These are phyloP conservation scores for Tromatobia lineatoria DNA, from an alignment of 2,888 invertebrate species.

Conservation along the genomic window DNA sequence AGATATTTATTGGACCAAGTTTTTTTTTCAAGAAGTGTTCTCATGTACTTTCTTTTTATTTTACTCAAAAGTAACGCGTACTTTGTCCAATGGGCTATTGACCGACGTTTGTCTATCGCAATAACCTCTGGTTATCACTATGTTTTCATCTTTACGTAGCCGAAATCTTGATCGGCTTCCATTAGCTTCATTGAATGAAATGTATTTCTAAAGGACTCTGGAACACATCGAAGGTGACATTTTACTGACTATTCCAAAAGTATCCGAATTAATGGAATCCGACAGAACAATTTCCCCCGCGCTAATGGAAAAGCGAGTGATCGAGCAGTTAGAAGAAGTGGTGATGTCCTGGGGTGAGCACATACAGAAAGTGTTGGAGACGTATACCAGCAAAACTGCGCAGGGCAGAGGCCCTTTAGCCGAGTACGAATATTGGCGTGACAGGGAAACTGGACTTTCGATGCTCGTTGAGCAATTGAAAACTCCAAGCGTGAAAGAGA, in stretches of 20 bases:
- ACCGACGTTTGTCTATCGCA: too few relatives aligned
- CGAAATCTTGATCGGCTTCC: not conserved
- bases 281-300: slow-evolving; percentile 74
- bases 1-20: too few relatives aligned
- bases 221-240: slow-evolving; percentile 92
- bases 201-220: slow-evolving; percentile 87
- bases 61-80: too few relatives aligned
- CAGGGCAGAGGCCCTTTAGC: slow-evolving; percentile 93
- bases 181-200: not conserved
- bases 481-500: slow-evolving; percentile 89
- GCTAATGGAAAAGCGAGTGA: slow-evolving; percentile 85
- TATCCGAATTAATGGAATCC: slow-evolving; percentile 86
- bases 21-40: too few relatives aligned
- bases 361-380: slow-evolving; percentile 86
- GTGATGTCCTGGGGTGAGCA: slow-evolving; percentile 90
- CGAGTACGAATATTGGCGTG: slow-evolving; percentile 95
- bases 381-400: slow-evolving; percentile 85
- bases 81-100: too few relatives aligned
- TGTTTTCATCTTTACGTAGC: not conserved
- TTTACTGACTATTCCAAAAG: slow-evolving; percentile 88
- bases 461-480: slow-evolving; percentile 93
- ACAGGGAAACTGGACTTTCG: slow-evolving; percentile 92
- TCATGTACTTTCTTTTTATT: too few relatives aligned
- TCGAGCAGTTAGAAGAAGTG: slow-evolving; percentile 88
- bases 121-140: too few relatives aligned